Percentiles rank a stretch among this genome's conserved stretches.
Evolutionary conservation across 2,797 vertebrate genomes (phyloP).

Genomic region (Halcyon leucocephala): DNA sequence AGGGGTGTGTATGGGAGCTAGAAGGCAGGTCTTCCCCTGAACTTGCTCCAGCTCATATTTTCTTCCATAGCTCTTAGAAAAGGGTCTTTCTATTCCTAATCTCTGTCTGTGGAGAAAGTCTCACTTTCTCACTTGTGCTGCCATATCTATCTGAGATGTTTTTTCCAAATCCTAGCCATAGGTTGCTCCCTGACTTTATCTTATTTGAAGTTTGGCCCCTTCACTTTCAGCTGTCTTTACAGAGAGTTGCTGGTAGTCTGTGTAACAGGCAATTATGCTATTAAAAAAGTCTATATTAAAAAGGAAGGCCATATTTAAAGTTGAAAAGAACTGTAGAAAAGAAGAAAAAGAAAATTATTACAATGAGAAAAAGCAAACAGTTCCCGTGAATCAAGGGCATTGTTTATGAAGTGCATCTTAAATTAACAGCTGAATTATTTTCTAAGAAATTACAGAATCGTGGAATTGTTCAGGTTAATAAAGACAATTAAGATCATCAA

Average conservation of each 20-base stretch:
- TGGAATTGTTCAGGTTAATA: neutral
- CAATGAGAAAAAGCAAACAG: neutral
- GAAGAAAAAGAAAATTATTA: neutral
- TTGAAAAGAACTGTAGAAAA: neutral
- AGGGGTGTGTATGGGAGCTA: neutral
- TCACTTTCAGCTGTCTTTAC: neutral
- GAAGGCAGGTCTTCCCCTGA: neutral
- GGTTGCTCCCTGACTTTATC: neutral
- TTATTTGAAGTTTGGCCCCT: neutral
- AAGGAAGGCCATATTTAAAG: neutral
- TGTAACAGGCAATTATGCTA: neutral
- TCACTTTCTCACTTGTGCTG: neutral
- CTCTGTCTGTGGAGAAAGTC: neutral
- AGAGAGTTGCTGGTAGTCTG: neutral
- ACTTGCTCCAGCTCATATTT: neutral
- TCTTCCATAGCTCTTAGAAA: neutral
- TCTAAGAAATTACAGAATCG: neutral
- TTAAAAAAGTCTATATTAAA: neutral
- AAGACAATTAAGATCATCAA: neutral
- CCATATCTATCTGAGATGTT: neutral
- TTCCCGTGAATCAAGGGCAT: neutral
- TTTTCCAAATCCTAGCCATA: neutral
- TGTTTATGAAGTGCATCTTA: conserved; percentile 15
- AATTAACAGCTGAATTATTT: conserved; percentile 39
- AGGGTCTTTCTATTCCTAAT: neutral